A percentile compares a stretch with the other conserved stretches of the same genome.
These are phyloP conservation scores for Colaptes auratus DNA, from an alignment of 2,113 vertebrate species.

Conservation along the genomic window DNA sequence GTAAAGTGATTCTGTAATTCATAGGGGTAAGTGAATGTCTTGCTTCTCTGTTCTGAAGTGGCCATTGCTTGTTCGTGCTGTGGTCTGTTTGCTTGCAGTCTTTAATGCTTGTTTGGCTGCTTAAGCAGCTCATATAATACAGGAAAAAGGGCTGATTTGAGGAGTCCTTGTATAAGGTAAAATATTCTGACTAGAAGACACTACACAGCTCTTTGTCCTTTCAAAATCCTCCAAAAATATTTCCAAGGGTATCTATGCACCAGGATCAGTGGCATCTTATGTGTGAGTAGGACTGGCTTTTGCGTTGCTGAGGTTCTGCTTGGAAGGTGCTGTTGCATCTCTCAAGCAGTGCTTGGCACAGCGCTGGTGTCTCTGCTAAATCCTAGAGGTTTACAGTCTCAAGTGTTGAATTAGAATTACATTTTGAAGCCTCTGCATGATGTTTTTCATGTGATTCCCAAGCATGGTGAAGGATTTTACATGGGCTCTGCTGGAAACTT, in stretches of 20 bases:
- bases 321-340: neutral
- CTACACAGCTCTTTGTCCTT: neutral
- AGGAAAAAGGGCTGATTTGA: conserved; percentile 15
- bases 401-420: neutral
- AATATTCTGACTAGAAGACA: neutral
- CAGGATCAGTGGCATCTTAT: neutral
- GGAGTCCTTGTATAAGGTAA: neutral
- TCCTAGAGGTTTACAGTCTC: neutral
- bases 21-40: conserved; percentile 11
- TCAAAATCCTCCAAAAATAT: neutral
- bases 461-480: neutral
- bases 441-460: neutral
- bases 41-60: conserved; percentile 44
- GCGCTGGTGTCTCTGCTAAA: neutral
- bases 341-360: neutral
- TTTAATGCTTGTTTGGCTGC: conserved; percentile 47
- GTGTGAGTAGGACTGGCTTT: neutral
- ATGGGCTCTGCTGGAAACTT: neutral
- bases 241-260: neutral
- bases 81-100: conserved; percentile 42
- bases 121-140: conserved; percentile 1
- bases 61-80: conserved; percentile 30
- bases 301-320: neutral
- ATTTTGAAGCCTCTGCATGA: neutral
- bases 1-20: conserved; percentile 44